Base-by-base conservation (phyloP, 2,888 invertebrate species). In the Choristoneura rosaceana region DNA sequence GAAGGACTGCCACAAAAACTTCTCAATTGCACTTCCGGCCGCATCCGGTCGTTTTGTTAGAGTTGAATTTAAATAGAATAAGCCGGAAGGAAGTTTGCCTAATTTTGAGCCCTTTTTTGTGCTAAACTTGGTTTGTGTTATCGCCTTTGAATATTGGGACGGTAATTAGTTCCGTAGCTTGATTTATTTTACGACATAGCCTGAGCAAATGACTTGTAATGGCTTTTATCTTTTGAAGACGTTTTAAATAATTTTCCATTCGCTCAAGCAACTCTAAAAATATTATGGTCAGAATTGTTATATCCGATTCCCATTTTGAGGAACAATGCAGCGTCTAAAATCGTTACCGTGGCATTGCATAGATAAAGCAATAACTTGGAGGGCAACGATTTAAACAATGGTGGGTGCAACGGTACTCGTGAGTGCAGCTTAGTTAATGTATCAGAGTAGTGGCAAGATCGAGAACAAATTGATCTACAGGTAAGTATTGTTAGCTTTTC, bases 21-120 rank as follows among this genome's bases (percentile, higher is more conserved):
- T 81, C 83, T 85, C 84, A 84, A 87, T 87, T 86, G 85, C 82
- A 81, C 85, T 91, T 90, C 91, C 90, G 89, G 38, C 55, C 45
- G 52, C 33, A 38, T 63, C 63, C 63, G 63, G 17, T 34, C 63
- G 45, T 62, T 62, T 47, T 63, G 64, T 34, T 52, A 52, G 50
- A 50, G 55, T 52, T 66, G 17, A 52, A 65, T 47, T 68, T 59
- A 59, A 68, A 63, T 55, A 58, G 67, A 63, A 55, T 64, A 58
- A 71, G 38, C 59, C 68, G 68, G 73, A 69, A 73, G 71, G 71
- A 68, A 63, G 55, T 62, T 15, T 52, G 50, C 52, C 67, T 33
- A 43, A 59, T 64, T 73, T 50, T 60, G 41, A 69, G 50, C 47
- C 68, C 47, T 58, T 67, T 64, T 65, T 71, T 66, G 70, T 41